Conservation (phyloP, 2,888 invertebrate genomes). For the Corbicula japonica region DNA sequence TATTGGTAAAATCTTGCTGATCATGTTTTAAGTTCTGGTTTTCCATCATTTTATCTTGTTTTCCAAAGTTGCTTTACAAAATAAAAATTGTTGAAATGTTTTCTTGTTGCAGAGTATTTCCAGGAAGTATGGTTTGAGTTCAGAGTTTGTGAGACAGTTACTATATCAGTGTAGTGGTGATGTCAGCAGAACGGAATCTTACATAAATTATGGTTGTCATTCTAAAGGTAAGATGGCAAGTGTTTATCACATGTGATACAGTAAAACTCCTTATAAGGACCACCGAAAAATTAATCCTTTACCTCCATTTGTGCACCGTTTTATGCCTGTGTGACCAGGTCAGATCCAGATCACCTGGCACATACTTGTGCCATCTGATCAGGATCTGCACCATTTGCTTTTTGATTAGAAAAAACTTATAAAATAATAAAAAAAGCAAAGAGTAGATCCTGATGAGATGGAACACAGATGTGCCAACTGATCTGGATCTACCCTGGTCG, state of each 20-base stretch:
- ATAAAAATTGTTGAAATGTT: background rate
- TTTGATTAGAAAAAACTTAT: too few relatives aligned
- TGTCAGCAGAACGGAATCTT: constrained; percentile 7
- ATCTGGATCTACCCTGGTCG: too few relatives aligned
- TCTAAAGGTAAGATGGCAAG: constrained; percentile 26
- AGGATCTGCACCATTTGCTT: too few relatives aligned
- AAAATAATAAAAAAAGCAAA: too few relatives aligned
- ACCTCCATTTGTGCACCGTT: background rate
- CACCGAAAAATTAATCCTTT: background rate
- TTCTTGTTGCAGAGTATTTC: constrained; percentile 29
- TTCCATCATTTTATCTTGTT: background rate
- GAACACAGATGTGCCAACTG: too few relatives aligned
- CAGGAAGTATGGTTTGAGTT: constrained; percentile 7
- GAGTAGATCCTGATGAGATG: too few relatives aligned
- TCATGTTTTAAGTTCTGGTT: background rate
- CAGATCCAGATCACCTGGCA: too few relatives aligned
- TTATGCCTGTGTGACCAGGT: too few relatives aligned
- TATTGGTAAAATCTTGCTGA: background rate
- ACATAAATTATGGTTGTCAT: constrained; percentile 33
- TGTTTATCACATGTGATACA: background rate
- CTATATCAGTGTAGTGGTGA: constrained; percentile 31
- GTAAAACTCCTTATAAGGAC: too few relatives aligned
- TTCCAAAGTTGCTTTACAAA: background rate
- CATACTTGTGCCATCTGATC: too few relatives aligned
- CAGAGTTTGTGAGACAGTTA: constrained; percentile 18